These are phyloP conservation scores for Drosophila testacea DNA, from an alignment of 2,888 invertebrate genomes.

Conservation along the genomic window DNA sequence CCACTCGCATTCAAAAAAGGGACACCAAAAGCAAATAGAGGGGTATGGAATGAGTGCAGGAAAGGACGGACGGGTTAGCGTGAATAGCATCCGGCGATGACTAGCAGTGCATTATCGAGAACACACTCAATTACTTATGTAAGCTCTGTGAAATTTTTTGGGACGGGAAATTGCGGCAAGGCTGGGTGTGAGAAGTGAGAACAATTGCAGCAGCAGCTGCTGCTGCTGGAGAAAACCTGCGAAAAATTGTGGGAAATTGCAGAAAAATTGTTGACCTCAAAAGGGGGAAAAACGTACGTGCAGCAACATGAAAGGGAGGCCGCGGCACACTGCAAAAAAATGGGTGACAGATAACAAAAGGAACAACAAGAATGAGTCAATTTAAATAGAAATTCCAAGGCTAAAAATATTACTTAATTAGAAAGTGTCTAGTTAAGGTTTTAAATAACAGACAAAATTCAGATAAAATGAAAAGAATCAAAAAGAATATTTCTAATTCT, in stretches of 20 bases:
- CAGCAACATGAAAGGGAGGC: slow-evolving; percentile 11
- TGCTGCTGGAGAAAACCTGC: slow-evolving; percentile 36
- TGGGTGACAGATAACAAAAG: not conserved
- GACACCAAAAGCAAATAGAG: slow-evolving; percentile 43
- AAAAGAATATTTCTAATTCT: too few relatives aligned
- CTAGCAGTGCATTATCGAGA: slow-evolving; percentile 73
- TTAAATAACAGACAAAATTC: too few relatives aligned
- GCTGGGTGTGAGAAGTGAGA: slow-evolving; percentile 27
- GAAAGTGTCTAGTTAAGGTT: too few relatives aligned
- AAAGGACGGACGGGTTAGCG: slow-evolving; percentile 1
- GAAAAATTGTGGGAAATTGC: slow-evolving; percentile 61
- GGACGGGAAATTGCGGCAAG: not conserved
- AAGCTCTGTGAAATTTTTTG: slow-evolving; percentile 50
- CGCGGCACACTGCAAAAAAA: slow-evolving; percentile 12
- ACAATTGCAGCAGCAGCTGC: slow-evolving; percentile 71
- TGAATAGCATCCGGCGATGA: slow-evolving; percentile 38
- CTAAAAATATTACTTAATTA: too few relatives aligned
- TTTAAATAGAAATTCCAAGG: not conserved
- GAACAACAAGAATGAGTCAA: not conserved
- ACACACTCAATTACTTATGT: slow-evolving; percentile 80
- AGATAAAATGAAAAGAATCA: too few relatives aligned
- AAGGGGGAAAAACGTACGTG: slow-evolving; percentile 29
- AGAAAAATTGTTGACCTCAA: slow-evolving; percentile 64
- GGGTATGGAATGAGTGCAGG: not conserved
- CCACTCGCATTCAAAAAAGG: slow-evolving; percentile 31